These are phyloP conservation scores for Ashinkailepas kermadecensis DNA, from an alignment of 2,888 invertebrate species.

Conservation along the genomic window DNA sequence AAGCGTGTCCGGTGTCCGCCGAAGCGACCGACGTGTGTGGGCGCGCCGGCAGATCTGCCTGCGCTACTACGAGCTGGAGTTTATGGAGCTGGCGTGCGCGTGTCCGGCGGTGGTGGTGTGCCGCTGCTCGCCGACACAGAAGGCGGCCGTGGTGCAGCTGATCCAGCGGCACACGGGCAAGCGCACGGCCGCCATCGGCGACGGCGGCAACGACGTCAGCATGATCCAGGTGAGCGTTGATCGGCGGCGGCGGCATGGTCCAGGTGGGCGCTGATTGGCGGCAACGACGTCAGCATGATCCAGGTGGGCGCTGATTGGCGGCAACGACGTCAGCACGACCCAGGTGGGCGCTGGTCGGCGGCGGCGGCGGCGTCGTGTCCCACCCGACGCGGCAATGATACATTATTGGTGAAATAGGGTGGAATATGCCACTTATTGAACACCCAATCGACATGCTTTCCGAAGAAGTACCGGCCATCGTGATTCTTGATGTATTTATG, in stretches of 20 bases:
- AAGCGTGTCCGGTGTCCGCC: no score
- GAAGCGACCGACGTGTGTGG: no score
- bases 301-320: conserved; percentile 55
- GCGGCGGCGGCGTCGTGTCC: conserved; percentile 65
- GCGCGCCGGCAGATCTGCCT: conserved; percentile 49
- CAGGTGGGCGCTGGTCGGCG: conserved; percentile 55
- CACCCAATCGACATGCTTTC: no score
- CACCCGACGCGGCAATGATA: conserved; percentile 39
- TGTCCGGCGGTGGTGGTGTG: conserved; percentile 68
- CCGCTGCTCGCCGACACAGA: conserved; percentile 62
- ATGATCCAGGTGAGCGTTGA: conserved; percentile 57
- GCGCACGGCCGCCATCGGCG: conserved; percentile 52
- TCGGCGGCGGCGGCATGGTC: conserved; percentile 64
- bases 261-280: conserved; percentile 55
- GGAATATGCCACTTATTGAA: no score
- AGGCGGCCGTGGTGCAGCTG: conserved; percentile 59
- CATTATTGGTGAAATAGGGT: no score
- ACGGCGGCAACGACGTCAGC: conserved; percentile 64
- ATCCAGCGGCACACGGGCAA: conserved; percentile 55
- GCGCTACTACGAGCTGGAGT: conserved; percentile 63
- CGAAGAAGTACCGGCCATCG: no score
- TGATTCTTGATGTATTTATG: no score
- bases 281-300: conserved; percentile 65
- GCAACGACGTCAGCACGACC: conserved; percentile 65
- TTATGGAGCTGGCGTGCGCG: conserved; percentile 62